A percentile compares a stretch with the other conserved stretches of the same genome.
Conservation (phyloP, 2,797 vertebrate species). For the Crocidura indochinensis region DNA sequence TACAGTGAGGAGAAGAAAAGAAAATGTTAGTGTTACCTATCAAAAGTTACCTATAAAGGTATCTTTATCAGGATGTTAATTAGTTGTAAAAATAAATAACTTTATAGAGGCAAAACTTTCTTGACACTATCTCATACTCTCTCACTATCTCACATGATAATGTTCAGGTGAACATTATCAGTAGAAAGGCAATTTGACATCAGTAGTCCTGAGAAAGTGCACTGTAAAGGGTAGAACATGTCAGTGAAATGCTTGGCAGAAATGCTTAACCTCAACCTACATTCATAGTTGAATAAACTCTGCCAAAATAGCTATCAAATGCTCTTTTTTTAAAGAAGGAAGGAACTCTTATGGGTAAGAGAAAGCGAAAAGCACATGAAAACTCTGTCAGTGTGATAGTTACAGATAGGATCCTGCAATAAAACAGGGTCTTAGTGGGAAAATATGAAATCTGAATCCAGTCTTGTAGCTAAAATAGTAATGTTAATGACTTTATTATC, state of each 20-base stretch:
- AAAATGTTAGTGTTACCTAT: not conserved
- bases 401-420: not conserved
- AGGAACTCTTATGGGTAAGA: not conserved
- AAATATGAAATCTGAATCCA: slow-evolving; percentile 25
- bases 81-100: slow-evolving; percentile 42
- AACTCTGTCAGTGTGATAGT: not conserved
- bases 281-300: slow-evolving; percentile 18
- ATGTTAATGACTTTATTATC: slow-evolving; percentile 30
- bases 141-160: no score
- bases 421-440: not conserved
- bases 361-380: slow-evolving; percentile 15
- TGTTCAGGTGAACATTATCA: not conserved
- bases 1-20: slow-evolving; percentile 18
- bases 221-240: not conserved
- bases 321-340: not conserved
- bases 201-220: not conserved
- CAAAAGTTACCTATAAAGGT: not conserved
- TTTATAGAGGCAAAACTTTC: slow-evolving; percentile 3
- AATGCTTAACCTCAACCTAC: not conserved
- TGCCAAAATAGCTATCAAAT: not conserved
- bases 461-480: not conserved
- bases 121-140: not conserved
- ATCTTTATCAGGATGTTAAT: not conserved
- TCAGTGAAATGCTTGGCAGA: not conserved
- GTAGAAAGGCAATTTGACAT: not conserved